Evolutionary conservation across 2,888 invertebrate species (phyloP), one percentile per base, ranked within the genome.

Genomic region (Lapara coniferarum): DNA sequence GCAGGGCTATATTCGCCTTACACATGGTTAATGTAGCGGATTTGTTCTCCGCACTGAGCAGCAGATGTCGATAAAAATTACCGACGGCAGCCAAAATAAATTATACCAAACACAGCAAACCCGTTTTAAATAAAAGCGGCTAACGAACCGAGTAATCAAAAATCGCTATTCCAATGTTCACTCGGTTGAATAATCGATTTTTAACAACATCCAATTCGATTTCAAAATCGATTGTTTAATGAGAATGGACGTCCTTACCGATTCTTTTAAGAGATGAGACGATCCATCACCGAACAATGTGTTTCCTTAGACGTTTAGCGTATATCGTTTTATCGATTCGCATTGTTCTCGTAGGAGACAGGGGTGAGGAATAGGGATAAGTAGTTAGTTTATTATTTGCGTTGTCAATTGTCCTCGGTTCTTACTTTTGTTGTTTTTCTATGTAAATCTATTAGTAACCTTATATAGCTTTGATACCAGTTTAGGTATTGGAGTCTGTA

Each of bases 301-400:
- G 63, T 63, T 63, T 13, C 46, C 63, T 25, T 13, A 63, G 46
- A 63, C 63, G 63, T 63, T 63, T 46, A 63, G 63, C 49, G 16
- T 59, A 63, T 46, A 63, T 63, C 12, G 16, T 13, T 63, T 63
- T 63, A 49, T 63, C 59, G 59, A 63, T 46, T 49, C 19, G 63
- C 19, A 63, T 63, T 63, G 63, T 63, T 19, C 49, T 46, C 49
- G 6, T 7, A 49, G 46, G 46, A 13, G 46, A 19, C 49, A 13
- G 16, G 19, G 12, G 46, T 19, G 49, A 10, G 59, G 44, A 14
- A 55, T 55, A 19, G 16, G 55, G 56, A 56, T 25, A 25, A 30
- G 56, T 25, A 56, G 10, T 12, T 25, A 10, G 12, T 63, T 49
- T 63, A 63, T 49, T 63, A 49, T 63, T 63, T 46, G 49, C 63